Base-by-base conservation (phyloP, 2,888 invertebrate genomes). In the Nineta flava region DNA sequence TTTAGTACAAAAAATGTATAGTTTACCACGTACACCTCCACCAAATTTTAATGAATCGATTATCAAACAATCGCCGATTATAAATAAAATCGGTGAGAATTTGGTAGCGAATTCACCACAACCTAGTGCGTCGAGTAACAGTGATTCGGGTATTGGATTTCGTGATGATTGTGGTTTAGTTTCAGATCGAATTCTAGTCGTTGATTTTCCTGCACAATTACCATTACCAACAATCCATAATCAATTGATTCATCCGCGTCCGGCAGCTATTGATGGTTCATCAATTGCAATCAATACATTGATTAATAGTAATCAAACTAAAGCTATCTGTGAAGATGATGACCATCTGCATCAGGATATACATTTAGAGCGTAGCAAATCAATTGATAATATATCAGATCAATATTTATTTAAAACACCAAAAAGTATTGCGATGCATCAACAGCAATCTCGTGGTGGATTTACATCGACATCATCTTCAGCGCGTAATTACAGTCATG, bases 121-220 rank as follows among this genome's bases (percentile, higher is more conserved):
- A 57, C 88, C 87, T 0, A 88, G 87, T 62, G 85, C 87, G 16
- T 92, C 91, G 0, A 92, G 91, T 57, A 94, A 93, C 64, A 92
- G 92, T 50, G 95, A 95, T 64, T 94, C 93, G 2, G 94, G 95
- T 0, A 92, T 95, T 53, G 94, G 94, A 0, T 93, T 93, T 59
- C 80, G 90, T 55, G 92, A 92, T 58, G 91, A 93, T 58, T 84
- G 84, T 58, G 79, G 84, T 9, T 86, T 86, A 59, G 80, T 87
- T 48, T 85, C 86, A 0, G 88, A 87, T 62, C 72, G 87, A 51
- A 87, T 87, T 58, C 64, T 85, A 32, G 79, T 84, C 0, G 83
- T 85, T 0, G 87, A 87, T 61, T 85, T 85, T 60, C 78, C 79
- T 1, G 69, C 69, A 13, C 59, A 64, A 51, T 58, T 63, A 40